These are phyloP conservation scores for Paramuricea clavata DNA, from an alignment of 92 coral and sea anemone genomes.

Conservation along the genomic window DNA sequence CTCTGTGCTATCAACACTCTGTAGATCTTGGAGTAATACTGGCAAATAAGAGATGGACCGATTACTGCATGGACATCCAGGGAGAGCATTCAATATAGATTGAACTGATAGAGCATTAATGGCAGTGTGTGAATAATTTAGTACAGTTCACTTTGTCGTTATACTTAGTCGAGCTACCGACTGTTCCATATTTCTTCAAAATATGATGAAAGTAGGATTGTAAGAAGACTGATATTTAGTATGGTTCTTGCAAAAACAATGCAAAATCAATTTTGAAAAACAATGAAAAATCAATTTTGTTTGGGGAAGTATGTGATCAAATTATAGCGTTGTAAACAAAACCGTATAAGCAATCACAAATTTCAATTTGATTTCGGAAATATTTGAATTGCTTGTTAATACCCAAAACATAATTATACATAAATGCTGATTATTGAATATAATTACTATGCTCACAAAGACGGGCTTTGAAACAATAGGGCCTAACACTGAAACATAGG, in stretches of 20 bases:
- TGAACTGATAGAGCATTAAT: too few species aligned
- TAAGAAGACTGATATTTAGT: not conserved
- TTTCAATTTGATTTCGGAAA: not conserved
- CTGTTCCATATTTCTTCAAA: not conserved
- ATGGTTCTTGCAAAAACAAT: not conserved
- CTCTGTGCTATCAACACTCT: too few species aligned
- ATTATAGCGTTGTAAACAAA: not conserved
- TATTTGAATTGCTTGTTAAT: conserved; percentile 6
- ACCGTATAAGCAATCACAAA: not conserved
- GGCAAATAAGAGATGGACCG: too few species aligned
- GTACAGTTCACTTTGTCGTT: not conserved
- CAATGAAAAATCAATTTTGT: not conserved
- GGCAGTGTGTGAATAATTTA: not conserved
- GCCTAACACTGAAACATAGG: not conserved
- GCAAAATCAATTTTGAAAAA: not conserved
- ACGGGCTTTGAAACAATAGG: not conserved
- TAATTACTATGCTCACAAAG: not conserved
- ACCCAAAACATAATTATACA: not conserved
- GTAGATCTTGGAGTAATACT: too few species aligned
- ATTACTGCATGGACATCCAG: too few species aligned
- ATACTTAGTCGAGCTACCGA: not conserved
- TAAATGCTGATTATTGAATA: not conserved
- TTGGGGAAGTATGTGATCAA: not conserved
- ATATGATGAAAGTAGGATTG: not conserved
- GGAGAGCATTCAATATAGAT: too few species aligned